Percentiles rank a stretch among this genome's conserved stretches.
Conservation (phyloP, 2,888 invertebrate species). For the Hoplodrina ambigua region DNA sequence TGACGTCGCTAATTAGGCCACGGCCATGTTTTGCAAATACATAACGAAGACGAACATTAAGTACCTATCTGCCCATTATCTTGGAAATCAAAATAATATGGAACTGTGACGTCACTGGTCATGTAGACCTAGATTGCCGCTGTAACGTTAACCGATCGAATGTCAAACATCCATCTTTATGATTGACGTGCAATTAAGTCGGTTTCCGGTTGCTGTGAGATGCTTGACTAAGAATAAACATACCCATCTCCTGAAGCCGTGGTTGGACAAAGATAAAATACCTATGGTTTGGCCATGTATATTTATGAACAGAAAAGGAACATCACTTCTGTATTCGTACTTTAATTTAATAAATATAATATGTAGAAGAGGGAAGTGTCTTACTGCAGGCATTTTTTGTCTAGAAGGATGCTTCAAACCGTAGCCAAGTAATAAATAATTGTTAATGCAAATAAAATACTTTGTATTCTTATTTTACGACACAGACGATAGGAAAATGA, state of each 20-base stretch:
- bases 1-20: slow-evolving; percentile 41
- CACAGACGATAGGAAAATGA: no score
- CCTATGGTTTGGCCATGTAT: background rate
- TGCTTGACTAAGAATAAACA: slow-evolving; percentile 16
- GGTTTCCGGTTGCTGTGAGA: slow-evolving; percentile 3
- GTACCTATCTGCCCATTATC: slow-evolving; percentile 6
- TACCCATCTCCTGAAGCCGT: background rate
- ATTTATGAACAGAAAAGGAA: background rate
- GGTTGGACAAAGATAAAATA: background rate
- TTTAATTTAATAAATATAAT: no score
- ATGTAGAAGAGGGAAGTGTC: no score
- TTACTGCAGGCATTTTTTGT: no score
- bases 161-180: slow-evolving; percentile 34
- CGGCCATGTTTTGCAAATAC: slow-evolving; percentile 30
- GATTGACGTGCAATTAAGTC: slow-evolving; percentile 40
- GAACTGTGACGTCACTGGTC: slow-evolving; percentile 4
- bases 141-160: slow-evolving; percentile 6
- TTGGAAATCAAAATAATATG: background rate
- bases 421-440: no score
- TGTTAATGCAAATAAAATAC: no score
- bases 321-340: no score
- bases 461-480: no score
- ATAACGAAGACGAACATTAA: slow-evolving; percentile 8
- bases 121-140: background rate
- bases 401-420: background rate